Evolutionary conservation across 2,888 invertebrate species (phyloP).

Genomic region (Orchesella flavescens): DNA sequence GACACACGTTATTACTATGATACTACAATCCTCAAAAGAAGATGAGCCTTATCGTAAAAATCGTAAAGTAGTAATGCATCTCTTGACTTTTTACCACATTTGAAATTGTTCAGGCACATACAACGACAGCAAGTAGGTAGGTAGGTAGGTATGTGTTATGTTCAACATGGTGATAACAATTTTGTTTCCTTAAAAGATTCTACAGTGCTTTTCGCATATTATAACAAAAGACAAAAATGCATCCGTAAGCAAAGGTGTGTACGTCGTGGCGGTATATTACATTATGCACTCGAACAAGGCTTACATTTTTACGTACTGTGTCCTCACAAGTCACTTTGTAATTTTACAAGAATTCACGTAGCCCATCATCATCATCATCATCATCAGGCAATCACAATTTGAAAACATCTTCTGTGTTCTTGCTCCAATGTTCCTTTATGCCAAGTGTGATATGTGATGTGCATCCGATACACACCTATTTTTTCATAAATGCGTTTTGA

Average conservation of each 20-base stretch:
- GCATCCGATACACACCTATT: conserved; percentile 48
- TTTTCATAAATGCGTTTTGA: conserved; percentile 41
- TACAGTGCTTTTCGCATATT: not conserved
- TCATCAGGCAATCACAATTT: conserved; percentile 32
- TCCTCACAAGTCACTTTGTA: not conserved
- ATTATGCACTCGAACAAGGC: too few species aligned
- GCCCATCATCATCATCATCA: not conserved
- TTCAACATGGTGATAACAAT: conserved; percentile 6
- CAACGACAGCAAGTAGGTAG: not conserved
- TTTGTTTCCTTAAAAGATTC: not conserved
- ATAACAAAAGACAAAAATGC: not conserved
- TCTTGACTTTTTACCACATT: not conserved
- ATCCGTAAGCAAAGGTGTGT: conserved; percentile 46
- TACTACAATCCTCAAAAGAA: not conserved
- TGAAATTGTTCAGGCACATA: conserved; percentile 9
- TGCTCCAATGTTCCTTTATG: conserved; percentile 9
- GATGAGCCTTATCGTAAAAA: not conserved
- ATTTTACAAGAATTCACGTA: conserved; percentile 11
- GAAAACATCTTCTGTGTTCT: too few species aligned
- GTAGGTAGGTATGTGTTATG: not conserved
- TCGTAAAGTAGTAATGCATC: too few species aligned
- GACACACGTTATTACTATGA: not conserved
- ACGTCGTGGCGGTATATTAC: not conserved
- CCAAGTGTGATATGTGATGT: conserved; percentile 39
- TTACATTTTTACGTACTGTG: too few species aligned